phyloP scores from a whole-genome alignment of 64 coral and sea anemone genomes.

The Astreopora myriophthalma region DNA sequence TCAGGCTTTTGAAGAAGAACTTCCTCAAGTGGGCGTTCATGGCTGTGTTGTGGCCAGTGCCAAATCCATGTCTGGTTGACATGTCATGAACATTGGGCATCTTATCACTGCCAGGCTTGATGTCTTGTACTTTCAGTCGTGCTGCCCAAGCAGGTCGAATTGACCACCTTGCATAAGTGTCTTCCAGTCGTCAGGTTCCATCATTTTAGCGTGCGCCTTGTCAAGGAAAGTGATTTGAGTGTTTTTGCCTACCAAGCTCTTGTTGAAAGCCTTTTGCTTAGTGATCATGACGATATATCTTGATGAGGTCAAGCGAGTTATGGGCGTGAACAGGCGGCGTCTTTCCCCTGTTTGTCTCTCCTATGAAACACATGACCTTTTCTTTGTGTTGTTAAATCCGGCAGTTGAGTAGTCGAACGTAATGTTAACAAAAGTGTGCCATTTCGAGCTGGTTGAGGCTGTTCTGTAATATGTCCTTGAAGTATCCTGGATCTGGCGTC shows the following conservation, averaged over 20 bases:
- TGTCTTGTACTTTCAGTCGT: neutral
- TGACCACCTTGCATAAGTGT: conserved; percentile 19
- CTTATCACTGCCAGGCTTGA: neutral
- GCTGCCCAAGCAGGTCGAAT: no score
- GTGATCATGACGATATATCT: neutral
- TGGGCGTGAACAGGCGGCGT: neutral
- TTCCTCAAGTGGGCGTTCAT: neutral
- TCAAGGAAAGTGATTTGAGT: conserved; percentile 14
- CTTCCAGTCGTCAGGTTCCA: conserved; percentile 36
- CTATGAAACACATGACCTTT: conserved; percentile 29
- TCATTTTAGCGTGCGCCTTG: neutral
- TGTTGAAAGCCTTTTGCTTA: conserved; percentile 16
- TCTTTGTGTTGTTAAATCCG: neutral
- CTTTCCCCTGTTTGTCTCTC: conserved; percentile 17
- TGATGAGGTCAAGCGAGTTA: neutral
- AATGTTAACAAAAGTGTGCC: neutral
- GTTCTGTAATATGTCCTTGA: conserved; percentile 29
- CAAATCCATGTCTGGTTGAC: conserved; percentile 2
- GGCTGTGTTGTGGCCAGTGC: neutral
- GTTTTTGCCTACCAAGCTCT: neutral
- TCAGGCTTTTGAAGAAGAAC: conserved; percentile 5
- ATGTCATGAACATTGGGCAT: conserved; percentile 9
- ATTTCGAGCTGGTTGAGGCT: conserved; percentile 2
- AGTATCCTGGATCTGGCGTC: neutral
- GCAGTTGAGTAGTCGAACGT: neutral